Percentiles rank a stretch among this genome's conserved stretches.
Conservation (phyloP, 2,113 vertebrate genomes). For the Tenebrosternarchus preto region DNA sequence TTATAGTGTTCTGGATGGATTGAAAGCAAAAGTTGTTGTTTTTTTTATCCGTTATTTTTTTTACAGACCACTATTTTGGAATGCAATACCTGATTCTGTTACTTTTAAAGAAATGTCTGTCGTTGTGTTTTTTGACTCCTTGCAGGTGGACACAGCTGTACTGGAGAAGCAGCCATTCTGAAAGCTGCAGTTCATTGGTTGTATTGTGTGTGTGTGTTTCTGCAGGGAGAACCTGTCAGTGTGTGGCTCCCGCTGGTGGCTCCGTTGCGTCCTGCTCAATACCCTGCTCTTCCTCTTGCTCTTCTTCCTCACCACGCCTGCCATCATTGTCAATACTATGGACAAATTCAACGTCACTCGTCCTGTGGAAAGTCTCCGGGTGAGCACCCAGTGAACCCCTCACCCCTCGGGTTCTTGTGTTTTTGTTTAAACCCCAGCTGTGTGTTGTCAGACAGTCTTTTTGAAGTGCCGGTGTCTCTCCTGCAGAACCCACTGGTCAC, state of each 20-base stretch:
- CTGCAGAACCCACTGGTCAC: conserved; percentile 90
- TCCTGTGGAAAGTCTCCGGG: conserved; percentile 90
- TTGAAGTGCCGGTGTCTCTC: conserved; percentile 4
- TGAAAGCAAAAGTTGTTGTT: too few relatives aligned
- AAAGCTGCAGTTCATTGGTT: conserved; percentile 4
- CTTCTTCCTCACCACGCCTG: conserved; percentile 97
- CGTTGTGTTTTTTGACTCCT: too few relatives aligned
- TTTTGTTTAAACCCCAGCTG: not conserved
- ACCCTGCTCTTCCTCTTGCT: conserved; percentile 91
- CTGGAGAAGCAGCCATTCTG: not conserved
- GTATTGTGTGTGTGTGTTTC: conserved; percentile 22
- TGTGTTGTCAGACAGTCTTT: too few relatives aligned
- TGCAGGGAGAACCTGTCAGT: conserved; percentile 93
- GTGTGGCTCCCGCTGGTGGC: conserved; percentile 88
- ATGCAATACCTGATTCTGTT: too few relatives aligned
- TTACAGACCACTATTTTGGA: too few relatives aligned
- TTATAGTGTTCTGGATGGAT: too few relatives aligned
- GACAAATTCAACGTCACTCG: conserved; percentile 96
- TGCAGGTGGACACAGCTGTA: too few relatives aligned
- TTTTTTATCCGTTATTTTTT: too few relatives aligned
- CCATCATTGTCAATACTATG: conserved; percentile 97
- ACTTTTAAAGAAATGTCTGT: too few relatives aligned
- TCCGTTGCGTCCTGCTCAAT: conserved; percentile 88
- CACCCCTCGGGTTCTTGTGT: not conserved
- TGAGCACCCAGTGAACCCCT: conserved; percentile 56